Base-by-base conservation (phyloP, 2,888 invertebrate species). In the Oscheius sp. region DNA sequence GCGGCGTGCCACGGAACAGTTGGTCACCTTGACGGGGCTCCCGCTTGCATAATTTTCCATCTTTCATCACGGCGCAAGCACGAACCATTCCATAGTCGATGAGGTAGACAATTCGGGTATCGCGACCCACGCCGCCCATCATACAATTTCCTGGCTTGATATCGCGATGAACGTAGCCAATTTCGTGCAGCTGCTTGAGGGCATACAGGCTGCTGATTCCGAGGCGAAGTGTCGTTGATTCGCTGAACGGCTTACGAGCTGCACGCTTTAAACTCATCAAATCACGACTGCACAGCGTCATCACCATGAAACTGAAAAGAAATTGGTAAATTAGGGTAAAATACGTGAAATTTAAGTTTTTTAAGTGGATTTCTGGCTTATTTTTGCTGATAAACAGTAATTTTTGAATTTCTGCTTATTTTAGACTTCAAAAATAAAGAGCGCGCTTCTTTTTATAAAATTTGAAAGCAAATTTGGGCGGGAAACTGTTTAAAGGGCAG, bases 61-160 rank as follows among this genome's bases (percentile, higher is more conserved):
- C 46, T 0, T 76, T 72, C 13, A 72, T 68, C 1, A 70, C 68
- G 5, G 77, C 77, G 75, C 77, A 80, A n/a, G 73, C 53, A 2
- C 81, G 79, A 25, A 82, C 81, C 81, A 82, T 82, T 46, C 81
- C 81, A 64, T 80, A 80, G 61, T 82, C 81, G 59, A 82, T 80
- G 16, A 80, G 73, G 58, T 78, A 82, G 25, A 82, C 64, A 13
- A 69, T 77, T 13, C 77, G 73, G 2, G 76, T 35, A 41, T 80
- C 81, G 12, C 73, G 64, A 27, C 83, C 81, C 21, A 63, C 25
- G 2, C 68, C 25, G 16, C 83, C 83, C 13, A 76, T 76, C 64
- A 83, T 77, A 69, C 76, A 76, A 64, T 84, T 84, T 52, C 83
- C 61, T 0, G 84, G 84, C 53, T 84, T 84, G 52, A 84, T 81